Evolutionary conservation across 2,888 invertebrate genomes (phyloP).

Genomic region (Caenorhabditis afra): DNA sequence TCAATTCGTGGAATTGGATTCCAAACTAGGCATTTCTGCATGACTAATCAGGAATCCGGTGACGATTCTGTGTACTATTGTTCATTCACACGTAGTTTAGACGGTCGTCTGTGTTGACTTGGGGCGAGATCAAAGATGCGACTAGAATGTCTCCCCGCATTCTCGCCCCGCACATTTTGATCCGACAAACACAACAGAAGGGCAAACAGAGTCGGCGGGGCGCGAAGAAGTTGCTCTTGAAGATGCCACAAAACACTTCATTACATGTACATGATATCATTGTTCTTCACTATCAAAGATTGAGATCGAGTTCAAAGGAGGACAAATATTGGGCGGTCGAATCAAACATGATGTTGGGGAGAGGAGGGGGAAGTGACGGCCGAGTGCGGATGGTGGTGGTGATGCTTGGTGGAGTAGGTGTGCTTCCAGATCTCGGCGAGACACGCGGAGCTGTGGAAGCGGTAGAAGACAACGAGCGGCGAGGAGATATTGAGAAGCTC

Average conservation of each 20-base stretch:
- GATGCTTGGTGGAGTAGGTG: constrained; percentile 59
- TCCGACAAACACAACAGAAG: neutral
- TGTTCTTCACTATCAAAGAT: constrained; percentile 27
- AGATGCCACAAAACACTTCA: neutral
- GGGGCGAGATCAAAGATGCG: neutral
- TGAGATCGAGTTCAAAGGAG: constrained; percentile 21
- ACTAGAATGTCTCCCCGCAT: neutral
- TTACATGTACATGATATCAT: neutral
- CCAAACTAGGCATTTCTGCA: too few species aligned
- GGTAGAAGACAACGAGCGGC: constrained; percentile 56
- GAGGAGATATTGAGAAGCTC: constrained; percentile 53
- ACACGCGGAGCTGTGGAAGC: constrained; percentile 71
- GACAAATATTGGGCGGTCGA: neutral
- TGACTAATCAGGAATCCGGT: too few species aligned
- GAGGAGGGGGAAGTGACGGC: constrained; percentile 20
- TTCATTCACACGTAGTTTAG: neutral
- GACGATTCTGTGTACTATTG: too few species aligned
- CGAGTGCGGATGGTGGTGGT: constrained; percentile 19
- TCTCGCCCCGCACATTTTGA: constrained; percentile 1
- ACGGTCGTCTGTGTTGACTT: neutral
- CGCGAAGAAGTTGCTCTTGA: neutral
- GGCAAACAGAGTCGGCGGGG: neutral
- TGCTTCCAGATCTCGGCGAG: constrained; percentile 73
- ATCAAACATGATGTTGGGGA: constrained; percentile 36
- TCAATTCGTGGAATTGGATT: too few species aligned